Evolutionary conservation across 1,140 invertebrate species (phyloP), one percentile per base, ranked within the genome.

Genomic region (Neodiprion pinetum): DNA sequence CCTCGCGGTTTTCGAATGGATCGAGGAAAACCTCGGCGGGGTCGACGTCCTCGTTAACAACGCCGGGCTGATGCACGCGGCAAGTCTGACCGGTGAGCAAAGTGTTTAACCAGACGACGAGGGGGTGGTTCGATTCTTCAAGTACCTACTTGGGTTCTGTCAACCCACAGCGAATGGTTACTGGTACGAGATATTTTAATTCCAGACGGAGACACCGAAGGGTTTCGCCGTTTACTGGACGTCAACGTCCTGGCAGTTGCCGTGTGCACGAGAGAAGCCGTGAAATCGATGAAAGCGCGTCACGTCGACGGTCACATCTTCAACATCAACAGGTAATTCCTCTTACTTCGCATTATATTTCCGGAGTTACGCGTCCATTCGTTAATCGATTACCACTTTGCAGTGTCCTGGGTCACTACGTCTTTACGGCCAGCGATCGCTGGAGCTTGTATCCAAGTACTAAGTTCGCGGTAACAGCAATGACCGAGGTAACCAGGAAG

Each of bases 41-140:
- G 87, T 94, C 1, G 91, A 95, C 80, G 86, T 96, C 1, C 87
- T 95, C 67, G 87, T 96, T 47, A 96, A 96, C 81, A 95, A 94
- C 82, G 94, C 95, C 4, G 95, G 93, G 1, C 80, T 92, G 0
- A 78, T 88, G 7, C 74, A 81, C 10, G 40, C 61, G 7, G 86
- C 81, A 0, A 75, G 77, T 75, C 89, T 80, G 70, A 80, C 73
- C n/a, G 88, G 84, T 76, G 85, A 79, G 69, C 76, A 85, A 78
- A 79, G 70, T 73, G 49, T 50, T 71, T 40, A 2, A 40, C 28
- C 28, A 40, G 28, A 40, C 28, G 28, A 40, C 5, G 28, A 40
- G 5, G 28, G 28, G 2, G 5, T 40, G 2, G 28, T 40, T 40
- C 1, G 5, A 40, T 40, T 40, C 5, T 5, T 40, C 28, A 5